Base-by-base conservation (phyloP, 2,797 vertebrate species). In the Lemur catta region DNA sequence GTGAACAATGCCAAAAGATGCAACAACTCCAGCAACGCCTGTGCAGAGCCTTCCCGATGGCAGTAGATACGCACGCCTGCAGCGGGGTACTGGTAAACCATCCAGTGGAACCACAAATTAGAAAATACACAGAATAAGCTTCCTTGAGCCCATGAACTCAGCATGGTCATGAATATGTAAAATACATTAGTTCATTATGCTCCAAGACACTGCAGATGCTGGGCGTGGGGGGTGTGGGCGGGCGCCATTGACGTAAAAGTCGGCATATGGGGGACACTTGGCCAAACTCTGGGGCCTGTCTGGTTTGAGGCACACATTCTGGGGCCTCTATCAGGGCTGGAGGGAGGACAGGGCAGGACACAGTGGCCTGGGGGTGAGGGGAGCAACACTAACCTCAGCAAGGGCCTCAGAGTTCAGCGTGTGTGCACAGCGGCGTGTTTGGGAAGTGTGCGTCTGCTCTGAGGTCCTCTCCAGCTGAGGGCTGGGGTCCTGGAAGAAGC, bases 201-300 rank as follows among this genome's bases (percentile, higher is more conserved):
- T 78, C 69, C 57, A 52, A 97, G 95, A 67, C 69, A 4, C 22
- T 50, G 87, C 97, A 98, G 93, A 95, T 97, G 96, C 78, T 96
- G 94, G 90, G 93, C 1, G 76, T 92, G 95, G 96, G 81, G 3
- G 26, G 30, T 1, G 15, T 85, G 89, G 96, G 94, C 0, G 0
- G 63, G 92, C 2, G 4, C 72, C 33, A 46, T 17, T 97, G 97
- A 97, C 81, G 88, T 94, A 96, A 41, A 91, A 65, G 89, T 41
- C 6, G 22, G 48, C 15, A 5, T 30, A 38, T 6, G 2, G 0
- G 0, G 12, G 81, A 91, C 15, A 15, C 78, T 82, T 79, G 59
- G 90, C 90, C 96, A 96, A 63, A 91, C 30, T 84, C 92, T 87
- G 67, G 38, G 74, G 59, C 63, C 86, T 50, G 65, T 63, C 76